Conservation (phyloP, 2,113 vertebrate genomes). For the Hyla sarda region DNA sequence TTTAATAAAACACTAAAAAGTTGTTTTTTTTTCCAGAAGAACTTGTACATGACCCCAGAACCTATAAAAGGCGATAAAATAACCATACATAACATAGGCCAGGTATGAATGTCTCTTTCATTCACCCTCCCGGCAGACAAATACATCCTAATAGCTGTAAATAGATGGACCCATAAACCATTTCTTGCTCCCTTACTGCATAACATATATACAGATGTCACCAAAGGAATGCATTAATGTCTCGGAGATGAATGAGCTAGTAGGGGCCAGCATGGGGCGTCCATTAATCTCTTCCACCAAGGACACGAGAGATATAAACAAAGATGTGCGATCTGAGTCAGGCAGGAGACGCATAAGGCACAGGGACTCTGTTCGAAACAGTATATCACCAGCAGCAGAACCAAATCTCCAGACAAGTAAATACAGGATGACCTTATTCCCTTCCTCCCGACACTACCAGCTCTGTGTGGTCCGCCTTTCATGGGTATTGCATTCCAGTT, state of each 20-base stretch:
- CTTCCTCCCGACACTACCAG: not conserved
- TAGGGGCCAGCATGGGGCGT: not conserved
- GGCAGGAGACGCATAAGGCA: not conserved
- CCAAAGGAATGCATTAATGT: conserved; percentile 39
- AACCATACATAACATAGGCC: not conserved
- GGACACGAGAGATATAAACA: not conserved
- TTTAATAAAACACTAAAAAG: too few relatives aligned
- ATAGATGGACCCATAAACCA: conserved; percentile 24
- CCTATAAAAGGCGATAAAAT: too few relatives aligned
- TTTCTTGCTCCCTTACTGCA: not conserved
- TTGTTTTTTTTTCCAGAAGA: too few relatives aligned
- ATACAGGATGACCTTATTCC: not conserved
- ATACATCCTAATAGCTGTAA: conserved; percentile 10
- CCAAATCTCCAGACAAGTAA: not conserved
- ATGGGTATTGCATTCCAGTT: not conserved
- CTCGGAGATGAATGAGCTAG: conserved; percentile 25
- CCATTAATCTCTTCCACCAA: conserved; percentile 22
- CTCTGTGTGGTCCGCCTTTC: not conserved
- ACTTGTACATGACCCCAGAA: not conserved
- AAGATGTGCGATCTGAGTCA: not conserved
- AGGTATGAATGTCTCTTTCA: not conserved
- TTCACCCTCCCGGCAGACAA: not conserved
- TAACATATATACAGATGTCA: conserved; percentile 38
- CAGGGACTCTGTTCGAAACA: not conserved
- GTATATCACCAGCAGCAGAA: not conserved